Base-by-base conservation (phyloP, 2,797 vertebrate species). In the Typhlichthys eigenmanni region DNA sequence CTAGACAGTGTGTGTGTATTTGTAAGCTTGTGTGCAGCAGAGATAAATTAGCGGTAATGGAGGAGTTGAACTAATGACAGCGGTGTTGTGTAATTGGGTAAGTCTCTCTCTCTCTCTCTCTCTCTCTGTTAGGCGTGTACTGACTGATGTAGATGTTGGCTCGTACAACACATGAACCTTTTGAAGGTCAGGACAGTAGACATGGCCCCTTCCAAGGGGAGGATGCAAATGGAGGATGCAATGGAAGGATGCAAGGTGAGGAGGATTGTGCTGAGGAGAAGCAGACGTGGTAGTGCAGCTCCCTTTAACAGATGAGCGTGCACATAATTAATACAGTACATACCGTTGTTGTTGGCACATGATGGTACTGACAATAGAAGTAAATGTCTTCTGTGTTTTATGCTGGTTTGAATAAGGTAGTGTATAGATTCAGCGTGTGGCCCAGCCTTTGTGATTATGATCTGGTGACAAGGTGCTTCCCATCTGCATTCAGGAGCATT, bases 161-260 rank as follows among this genome's bases (percentile, higher is more conserved):
- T 57, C n/a, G 29, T 75, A 64, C 71, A 75, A 64, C 68, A 56
- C 59, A 64, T 75, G 29, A 66, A 67, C 73, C 73, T 67, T 29
- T 17, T 10, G 64, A 75, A 71, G 73, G 68, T 67, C 60, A 43
- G 47, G 60, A 46, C 56, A 49, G 5, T 29, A 46, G 32, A n/a
- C 49, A n/a, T n/a, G 60, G 19, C 12, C 24, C 54, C 54, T 38
- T 29, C 32, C 1, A n/a, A 47, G n/a, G 1, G 5, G 10, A 19
- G 51, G 12, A 6, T n/a, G 54, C 16, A 17, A 17, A 1, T 17
- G 16, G 16, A 17, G 16, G 16, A 17, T 17, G 16, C 32, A n/a
- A 47, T 8, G 4, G 5, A 3, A 19, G 51, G 12, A 13, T n/a
- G 32, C 3, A 19, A 16, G 17, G 10, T 8, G 5, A 48, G 14